Base-by-base conservation (phyloP, 1,140 invertebrate genomes). In the Phthorimaea operculella region DNA sequence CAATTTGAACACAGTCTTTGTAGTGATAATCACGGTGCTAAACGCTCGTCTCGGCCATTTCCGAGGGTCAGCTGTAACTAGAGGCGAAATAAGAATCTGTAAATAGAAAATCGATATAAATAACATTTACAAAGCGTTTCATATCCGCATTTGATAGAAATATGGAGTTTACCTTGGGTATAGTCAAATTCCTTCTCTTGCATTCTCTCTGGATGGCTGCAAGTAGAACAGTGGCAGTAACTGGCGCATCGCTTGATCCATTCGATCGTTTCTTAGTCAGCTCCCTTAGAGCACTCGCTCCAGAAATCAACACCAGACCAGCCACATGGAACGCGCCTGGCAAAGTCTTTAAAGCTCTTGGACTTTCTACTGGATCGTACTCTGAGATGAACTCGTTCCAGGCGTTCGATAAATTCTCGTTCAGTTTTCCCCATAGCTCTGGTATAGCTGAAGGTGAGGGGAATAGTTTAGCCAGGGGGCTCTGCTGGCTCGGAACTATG, bases 351-450 rank as follows among this genome's bases (percentile, higher is more conserved):
- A 90, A 66, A 1, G 91, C 83, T 57, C 90, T 86, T 0, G 90
- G 90, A 45, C 90, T 89, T 64, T 94, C 92, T 2, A 90, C 76
- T 0, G 93, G 92, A 76, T 95, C 93, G 62, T 93, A 92, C 62
- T 91, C 90, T 45, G 88, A 91, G 10, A 93, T 88, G 57, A 94
- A 92, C 64, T 93, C 91, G 63, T 94, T 93, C 93, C 92, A 95
- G 33, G 87, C 83, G 54, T 93, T 93, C 14, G 90, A 90, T 16
- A 92, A 82, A 45, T 88, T 89, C 62, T 92, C 89, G 10, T 87
- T 87, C 9, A 94, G 59, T 61, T 90, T 90, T 39, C 90, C 87
- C 66, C 90, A 89, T 4, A 94, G 82, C 50, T 88, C 86, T 11
- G 90, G 89, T 14, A 93, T 86, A 42, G 91, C 90, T 33, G 87